These are phyloP conservation scores for Clitarchus hookeri DNA, from an alignment of 2,888 invertebrate genomes.

Conservation along the genomic window DNA sequence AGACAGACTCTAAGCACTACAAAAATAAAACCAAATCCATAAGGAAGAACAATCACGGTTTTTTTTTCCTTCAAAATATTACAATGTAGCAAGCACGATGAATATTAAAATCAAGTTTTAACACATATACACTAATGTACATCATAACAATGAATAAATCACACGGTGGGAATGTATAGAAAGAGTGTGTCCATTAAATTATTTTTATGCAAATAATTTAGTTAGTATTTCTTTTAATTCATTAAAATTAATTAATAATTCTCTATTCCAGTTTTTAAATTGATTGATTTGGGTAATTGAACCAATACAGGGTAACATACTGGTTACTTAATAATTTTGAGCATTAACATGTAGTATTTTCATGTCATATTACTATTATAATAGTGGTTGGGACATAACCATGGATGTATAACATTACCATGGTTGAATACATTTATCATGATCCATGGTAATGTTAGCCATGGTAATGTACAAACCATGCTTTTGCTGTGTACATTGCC, in stretches of 20 bases:
- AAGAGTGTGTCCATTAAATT: not conserved
- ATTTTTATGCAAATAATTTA: not conserved
- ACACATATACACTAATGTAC: no score
- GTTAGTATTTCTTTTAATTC: no score
- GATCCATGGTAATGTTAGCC: not conserved
- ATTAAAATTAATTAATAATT: no score
- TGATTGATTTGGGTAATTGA: no score
- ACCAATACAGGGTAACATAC: no score
- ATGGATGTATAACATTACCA: not conserved
- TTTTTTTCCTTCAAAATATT: not conserved
- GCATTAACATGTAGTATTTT: no score
- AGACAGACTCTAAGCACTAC: no score
- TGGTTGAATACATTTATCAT: not conserved
- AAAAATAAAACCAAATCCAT: not conserved
- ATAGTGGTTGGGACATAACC: not conserved
- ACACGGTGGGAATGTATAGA: no score
- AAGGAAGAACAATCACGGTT: not conserved
- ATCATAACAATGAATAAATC: not conserved
- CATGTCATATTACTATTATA: not conserved
- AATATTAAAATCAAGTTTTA: no score
- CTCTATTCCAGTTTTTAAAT: no score
- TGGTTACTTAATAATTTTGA: not conserved
- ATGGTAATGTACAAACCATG: not conserved
- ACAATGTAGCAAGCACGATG: no score
- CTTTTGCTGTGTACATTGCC: not conserved